These are phyloP conservation scores for Halyomorpha halys DNA, from an alignment of 1,140 invertebrate genomes.

Conservation along the genomic window DNA sequence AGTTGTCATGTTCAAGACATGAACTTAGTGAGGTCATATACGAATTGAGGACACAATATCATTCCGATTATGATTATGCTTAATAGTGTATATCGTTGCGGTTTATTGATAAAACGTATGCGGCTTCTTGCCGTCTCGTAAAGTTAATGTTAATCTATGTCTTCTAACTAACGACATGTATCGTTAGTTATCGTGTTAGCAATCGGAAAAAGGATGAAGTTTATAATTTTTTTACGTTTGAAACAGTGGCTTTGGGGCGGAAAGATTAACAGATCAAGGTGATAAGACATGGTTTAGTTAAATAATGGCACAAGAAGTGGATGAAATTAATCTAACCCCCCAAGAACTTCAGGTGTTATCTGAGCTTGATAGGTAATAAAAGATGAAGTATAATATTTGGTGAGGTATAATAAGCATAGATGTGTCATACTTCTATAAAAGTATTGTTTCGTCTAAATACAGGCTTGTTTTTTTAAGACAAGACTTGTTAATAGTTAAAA, in stretches of 20 bases:
- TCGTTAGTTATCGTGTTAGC: too few relatives aligned
- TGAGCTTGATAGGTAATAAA: slow-evolving; percentile 66
- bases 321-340: slow-evolving; percentile 49
- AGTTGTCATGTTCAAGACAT: slow-evolving; percentile 8
- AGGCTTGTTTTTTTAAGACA: too few relatives aligned
- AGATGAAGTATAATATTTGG: background rate
- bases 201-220: too few relatives aligned
- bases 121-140: too few relatives aligned
- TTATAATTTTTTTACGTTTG: background rate
- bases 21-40: slow-evolving; percentile 17
- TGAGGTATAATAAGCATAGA: background rate
- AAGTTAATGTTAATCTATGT: too few relatives aligned
- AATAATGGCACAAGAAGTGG: slow-evolving; percentile 41
- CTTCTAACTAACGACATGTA: too few relatives aligned
- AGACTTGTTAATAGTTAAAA: too few relatives aligned
- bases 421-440: too few relatives aligned
- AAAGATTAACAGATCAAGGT: slow-evolving; percentile 10
- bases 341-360: slow-evolving; percentile 70
- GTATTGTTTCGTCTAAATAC: too few relatives aligned
- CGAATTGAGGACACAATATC: slow-evolving; percentile 7
- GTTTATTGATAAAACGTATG: too few relatives aligned
- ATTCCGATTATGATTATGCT: background rate
- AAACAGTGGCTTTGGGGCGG: background rate
- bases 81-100: too few relatives aligned
- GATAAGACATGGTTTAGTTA: slow-evolving; percentile 1